These are phyloP conservation scores for Labeo calbasu DNA, from an alignment of 2,797 vertebrate genomes.

Conservation along the genomic window DNA sequence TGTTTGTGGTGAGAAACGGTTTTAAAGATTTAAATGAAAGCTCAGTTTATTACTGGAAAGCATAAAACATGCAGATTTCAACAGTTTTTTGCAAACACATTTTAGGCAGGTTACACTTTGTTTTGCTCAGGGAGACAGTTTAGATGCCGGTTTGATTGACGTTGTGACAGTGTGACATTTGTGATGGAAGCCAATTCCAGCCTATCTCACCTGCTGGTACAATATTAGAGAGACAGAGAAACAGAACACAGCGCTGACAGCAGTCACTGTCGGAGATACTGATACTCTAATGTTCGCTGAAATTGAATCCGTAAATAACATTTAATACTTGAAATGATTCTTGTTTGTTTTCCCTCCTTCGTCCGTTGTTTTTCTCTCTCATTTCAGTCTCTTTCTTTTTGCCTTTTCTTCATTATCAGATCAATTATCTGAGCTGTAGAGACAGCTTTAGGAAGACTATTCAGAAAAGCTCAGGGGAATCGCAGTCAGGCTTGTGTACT, in stretches of 20 bases:
- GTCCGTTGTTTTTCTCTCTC: background rate
- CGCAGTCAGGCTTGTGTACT: background rate
- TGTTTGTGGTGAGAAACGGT: background rate
- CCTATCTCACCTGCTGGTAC: background rate
- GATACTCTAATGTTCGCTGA: background rate
- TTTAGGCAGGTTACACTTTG: background rate
- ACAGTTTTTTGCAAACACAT: background rate
- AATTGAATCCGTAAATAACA: conserved; percentile 43
- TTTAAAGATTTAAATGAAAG: background rate
- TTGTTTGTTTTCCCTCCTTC: background rate
- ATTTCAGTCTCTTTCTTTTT: conserved; percentile 8
- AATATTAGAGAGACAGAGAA: conserved; percentile 5
- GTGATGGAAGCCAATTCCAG: background rate
- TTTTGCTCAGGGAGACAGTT: background rate
- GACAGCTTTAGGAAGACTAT: background rate
- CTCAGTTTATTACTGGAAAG: background rate
- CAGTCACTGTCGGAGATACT: background rate
- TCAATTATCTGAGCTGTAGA: conserved; percentile 22
- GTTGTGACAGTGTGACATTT: conserved; percentile 6
- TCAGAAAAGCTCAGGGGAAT: conserved; percentile 1
- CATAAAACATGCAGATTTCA: background rate
- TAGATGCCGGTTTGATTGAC: conserved; percentile 3
- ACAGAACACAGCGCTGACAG: conserved; percentile 5
- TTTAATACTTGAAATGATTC: conserved; percentile 26
- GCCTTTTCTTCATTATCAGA: conserved; percentile 1